Base-by-base conservation (phyloP, 2,113 vertebrate genomes). In the Calidris pygmaea region DNA sequence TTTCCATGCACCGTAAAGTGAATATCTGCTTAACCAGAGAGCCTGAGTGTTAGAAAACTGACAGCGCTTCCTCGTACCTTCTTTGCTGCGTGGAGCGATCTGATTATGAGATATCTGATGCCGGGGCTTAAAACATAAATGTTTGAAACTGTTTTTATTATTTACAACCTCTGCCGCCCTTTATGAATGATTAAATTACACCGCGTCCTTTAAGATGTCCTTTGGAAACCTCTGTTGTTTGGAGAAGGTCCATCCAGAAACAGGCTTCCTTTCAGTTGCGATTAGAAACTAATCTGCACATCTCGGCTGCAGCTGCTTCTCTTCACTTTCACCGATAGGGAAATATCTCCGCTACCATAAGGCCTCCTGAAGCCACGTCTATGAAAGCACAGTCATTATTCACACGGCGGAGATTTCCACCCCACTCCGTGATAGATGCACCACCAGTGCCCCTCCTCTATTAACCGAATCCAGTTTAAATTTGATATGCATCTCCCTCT, bases 281-380 rank as follows among this genome's bases (percentile, higher is more conserved):
- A 56, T 94, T 70, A 79, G 73, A 76, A 91, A 30, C 58, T 70
- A 70, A 85, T 89, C 74, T 85, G 71, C 70, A 30, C 71, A 74
- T 93, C 62, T 81, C 60, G 65, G 67, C 89, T 53, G 58, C 90
- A 37, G 9, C 89, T 94, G 87, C 35, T 94, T 85, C 87, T 95
- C 70, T 92, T 95, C 87, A 30, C 48, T 94, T 76, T 39, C 43
- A 52, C 32, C 2, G 24, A 63, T 32, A 62, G 84, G 50, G 72
- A 91, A 91, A 79, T 87, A 80, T 14, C 58, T 95, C 87, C 80
- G 35, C 77, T 89, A 56, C 66, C 62, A 73, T 35, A 17, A 45
- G 48, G 45, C 32, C 62, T 48, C 0, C 0, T 84, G 90, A 77
- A 90, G 43, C 62, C 65, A 37, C 0, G 0, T 50, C 43, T 72